A percentile compares a stretch with the other conserved stretches of the same genome.
These are phyloP conservation scores for Euwallacea similis DNA, from an alignment of 1,140 invertebrate genomes.

Conservation along the genomic window DNA sequence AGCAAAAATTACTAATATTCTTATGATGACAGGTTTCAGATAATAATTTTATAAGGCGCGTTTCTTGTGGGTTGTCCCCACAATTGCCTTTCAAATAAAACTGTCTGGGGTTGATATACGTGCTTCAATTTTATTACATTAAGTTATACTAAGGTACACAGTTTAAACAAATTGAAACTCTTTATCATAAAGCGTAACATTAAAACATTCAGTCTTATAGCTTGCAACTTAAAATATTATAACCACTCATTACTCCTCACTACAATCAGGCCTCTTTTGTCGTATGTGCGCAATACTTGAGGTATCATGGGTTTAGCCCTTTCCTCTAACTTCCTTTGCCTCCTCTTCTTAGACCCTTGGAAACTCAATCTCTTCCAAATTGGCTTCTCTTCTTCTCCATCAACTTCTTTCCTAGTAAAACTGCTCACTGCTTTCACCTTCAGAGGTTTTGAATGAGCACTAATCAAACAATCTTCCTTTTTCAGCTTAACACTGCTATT, in stretches of 20 bases:
- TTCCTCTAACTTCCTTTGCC: conserved; percentile 37
- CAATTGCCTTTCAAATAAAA: too few species aligned
- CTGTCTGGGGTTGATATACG: too few species aligned
- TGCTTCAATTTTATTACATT: too few species aligned
- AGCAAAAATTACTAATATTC: not conserved
- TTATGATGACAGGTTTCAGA: conserved; percentile 5
- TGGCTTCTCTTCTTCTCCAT: conserved; percentile 19
- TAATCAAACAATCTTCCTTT: not conserved
- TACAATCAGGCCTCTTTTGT: conserved; percentile 28
- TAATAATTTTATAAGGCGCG: conserved; percentile 1
- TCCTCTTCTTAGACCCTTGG: conserved; percentile 38
- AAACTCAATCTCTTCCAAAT: conserved; percentile 40
- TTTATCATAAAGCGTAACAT: too few species aligned
- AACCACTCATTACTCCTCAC: conserved; percentile 17
- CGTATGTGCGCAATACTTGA: conserved; percentile 42
- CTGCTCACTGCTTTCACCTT: not conserved
- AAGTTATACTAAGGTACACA: too few species aligned
- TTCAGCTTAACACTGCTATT: not conserved
- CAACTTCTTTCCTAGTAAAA: not conserved
- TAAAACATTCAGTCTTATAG: too few species aligned
- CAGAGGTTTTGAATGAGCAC: not conserved
- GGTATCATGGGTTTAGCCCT: conserved; percentile 39
- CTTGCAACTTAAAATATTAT: conserved; percentile 3
- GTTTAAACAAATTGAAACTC: too few species aligned
- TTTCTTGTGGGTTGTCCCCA: not conserved